Conservation (phyloP, 2,113 vertebrate genomes). For the Neotoma lepida region DNA sequence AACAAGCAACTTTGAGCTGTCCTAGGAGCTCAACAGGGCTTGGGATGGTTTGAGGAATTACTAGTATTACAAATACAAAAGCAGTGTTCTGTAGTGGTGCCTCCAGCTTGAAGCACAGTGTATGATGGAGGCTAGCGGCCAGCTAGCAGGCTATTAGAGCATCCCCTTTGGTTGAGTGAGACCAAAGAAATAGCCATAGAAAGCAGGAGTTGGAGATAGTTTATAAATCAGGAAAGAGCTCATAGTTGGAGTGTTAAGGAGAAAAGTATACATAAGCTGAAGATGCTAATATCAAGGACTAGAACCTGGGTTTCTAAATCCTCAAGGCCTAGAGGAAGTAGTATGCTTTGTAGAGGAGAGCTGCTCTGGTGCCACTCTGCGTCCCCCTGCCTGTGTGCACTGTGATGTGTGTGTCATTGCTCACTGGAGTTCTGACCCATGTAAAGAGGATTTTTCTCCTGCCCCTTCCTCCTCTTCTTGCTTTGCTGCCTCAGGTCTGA, state of each 20-base stretch:
- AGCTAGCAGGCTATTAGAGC: not conserved
- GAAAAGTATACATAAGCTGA: not conserved
- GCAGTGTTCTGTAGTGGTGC: not conserved
- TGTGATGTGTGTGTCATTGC: not conserved
- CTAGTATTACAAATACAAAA: not conserved
- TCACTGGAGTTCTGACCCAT: not conserved
- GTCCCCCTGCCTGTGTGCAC: not conserved
- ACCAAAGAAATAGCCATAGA: not conserved
- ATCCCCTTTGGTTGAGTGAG: not conserved
- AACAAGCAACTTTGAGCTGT: constrained; percentile 13
- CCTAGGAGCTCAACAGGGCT: not conserved
- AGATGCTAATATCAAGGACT: not conserved
- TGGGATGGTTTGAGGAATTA: not conserved
- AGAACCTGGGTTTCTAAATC: not conserved
- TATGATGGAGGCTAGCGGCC: not conserved
- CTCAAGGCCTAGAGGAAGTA: not conserved
- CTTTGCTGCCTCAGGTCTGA: constrained; percentile 46
- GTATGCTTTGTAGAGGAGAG: not conserved
- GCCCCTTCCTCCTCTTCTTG: not conserved
- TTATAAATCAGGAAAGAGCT: not conserved
- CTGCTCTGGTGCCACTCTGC: not conserved
- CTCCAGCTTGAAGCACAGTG: not conserved
- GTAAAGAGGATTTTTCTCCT: not conserved
- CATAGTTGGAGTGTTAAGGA: not conserved
- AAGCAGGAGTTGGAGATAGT: not conserved